Conservation (phyloP, 64 coral and sea anemone species). For the Montipora capricornis region DNA sequence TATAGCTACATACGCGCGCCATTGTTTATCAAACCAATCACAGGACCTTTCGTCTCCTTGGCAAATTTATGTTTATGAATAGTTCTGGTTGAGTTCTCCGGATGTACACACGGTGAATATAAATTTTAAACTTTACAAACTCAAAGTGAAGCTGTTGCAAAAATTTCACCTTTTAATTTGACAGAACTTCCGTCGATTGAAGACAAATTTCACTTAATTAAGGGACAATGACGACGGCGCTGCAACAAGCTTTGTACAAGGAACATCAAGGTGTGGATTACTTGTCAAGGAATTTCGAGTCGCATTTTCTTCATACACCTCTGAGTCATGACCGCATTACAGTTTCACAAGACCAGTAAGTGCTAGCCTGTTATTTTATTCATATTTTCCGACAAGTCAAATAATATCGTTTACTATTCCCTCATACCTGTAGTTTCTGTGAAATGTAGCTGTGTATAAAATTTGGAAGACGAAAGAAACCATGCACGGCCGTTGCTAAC, state of each 20-base stretch:
- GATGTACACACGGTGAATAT: not conserved
- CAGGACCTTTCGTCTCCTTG: slow-evolving; percentile 5
- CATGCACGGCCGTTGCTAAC: slow-evolving; percentile 75
- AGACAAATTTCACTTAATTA: not conserved
- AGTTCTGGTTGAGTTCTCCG: not conserved
- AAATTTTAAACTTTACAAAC: not conserved
- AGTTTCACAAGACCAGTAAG: slow-evolving; percentile 91
- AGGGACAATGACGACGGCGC: slow-evolving; percentile 57
- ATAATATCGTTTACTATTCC: not conserved
- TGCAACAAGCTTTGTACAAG: slow-evolving; percentile 68
- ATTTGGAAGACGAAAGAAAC: not conserved
- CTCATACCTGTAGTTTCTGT: not conserved
- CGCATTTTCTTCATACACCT: slow-evolving; percentile 81
- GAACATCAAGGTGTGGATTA: slow-evolving; percentile 82
- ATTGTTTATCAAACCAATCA: slow-evolving; percentile 50
- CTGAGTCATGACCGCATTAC: slow-evolving; percentile 78
- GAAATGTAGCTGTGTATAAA: not conserved
- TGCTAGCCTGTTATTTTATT: not conserved
- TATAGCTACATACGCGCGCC: not conserved
- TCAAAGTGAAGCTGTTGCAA: not conserved
- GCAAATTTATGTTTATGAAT: slow-evolving; percentile 49
- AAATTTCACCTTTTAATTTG: slow-evolving; percentile 14
- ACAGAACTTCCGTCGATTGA: not conserved
- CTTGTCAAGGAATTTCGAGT: slow-evolving; percentile 94
- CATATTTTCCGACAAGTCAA: not conserved